A percentile compares a stretch with the other conserved stretches of the same genome.
Conservation (phyloP, 2,113 vertebrate genomes). For the Myrmecophaga tridactyla region DNA sequence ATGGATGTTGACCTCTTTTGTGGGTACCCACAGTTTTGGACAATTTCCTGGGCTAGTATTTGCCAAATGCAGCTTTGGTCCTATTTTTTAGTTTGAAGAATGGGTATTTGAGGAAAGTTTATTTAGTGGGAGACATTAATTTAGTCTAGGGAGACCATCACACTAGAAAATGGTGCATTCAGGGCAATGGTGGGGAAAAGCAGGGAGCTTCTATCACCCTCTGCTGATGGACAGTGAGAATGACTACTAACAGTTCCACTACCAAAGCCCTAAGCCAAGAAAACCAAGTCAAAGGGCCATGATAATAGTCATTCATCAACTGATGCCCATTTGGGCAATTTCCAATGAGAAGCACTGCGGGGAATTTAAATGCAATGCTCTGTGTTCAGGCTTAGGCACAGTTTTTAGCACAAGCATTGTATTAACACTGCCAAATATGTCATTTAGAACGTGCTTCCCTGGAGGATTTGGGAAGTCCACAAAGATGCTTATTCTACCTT, state of each 20-base stretch:
- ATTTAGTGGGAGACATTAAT: constrained; percentile 17
- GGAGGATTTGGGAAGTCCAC: neutral
- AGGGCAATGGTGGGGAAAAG: neutral
- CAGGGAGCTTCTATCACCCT: neutral
- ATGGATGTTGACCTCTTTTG: constrained; percentile 59
- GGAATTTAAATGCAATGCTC: neutral
- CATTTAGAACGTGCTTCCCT: neutral
- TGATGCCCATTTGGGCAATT: neutral
- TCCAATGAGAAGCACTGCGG: neutral
- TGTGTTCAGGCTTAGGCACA: neutral
- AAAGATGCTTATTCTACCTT: neutral
- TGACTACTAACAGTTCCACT: neutral
- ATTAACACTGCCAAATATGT: neutral
- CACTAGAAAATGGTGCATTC: neutral
- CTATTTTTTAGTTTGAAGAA: neutral
- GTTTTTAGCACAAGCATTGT: neutral
- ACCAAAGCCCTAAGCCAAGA: neutral
- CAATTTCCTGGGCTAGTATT: constrained; percentile 38
- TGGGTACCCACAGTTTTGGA: neutral
- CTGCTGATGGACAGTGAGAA: neutral
- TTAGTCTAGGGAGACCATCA: neutral
- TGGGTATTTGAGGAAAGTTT: constrained; percentile 47
- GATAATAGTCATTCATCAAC: neutral
- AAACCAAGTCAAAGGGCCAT: neutral
- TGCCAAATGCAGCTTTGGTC: constrained; percentile 50